Percentiles rank a stretch among this genome's conserved stretches.
Conservation (phyloP, 2,888 invertebrate genomes). For the Sinohyriopsis cumingii region DNA sequence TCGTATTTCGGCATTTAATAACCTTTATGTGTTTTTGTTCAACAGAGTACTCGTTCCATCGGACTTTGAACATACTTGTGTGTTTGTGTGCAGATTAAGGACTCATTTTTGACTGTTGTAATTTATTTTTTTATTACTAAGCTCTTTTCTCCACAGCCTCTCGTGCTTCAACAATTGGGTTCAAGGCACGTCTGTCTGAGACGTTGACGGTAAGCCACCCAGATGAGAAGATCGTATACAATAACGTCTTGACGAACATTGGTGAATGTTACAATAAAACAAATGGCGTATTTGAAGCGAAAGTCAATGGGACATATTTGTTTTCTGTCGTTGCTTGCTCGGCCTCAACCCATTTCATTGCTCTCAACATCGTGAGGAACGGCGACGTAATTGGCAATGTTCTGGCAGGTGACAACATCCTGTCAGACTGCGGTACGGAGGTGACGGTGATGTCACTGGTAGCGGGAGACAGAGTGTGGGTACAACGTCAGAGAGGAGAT, state of each 20-base stretch:
- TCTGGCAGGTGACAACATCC: conserved; percentile 6
- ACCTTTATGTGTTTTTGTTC: no score
- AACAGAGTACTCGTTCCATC: no score
- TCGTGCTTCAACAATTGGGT: conserved; percentile 2
- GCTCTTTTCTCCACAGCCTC: no score
- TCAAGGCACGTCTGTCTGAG: conserved; percentile 11
- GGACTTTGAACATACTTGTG: no score
- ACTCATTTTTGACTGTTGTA: no score
- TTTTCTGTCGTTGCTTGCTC: conserved; percentile 18
- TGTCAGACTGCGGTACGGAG: conserved; percentile 14
- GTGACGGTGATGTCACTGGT: conserved; percentile 7
- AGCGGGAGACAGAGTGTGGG: conserved; percentile 11
- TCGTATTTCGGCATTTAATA: no score
- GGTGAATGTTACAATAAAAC: conserved; percentile 7
- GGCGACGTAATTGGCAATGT: conserved; percentile 6
- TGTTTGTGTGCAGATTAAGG: no score
- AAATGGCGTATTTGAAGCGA: conserved; percentile 8
- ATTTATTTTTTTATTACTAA: no score
- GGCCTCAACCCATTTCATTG: conserved; percentile 6
- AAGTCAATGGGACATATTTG: conserved; percentile 15
- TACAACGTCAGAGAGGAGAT: conserved; percentile 9
- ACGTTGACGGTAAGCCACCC: background rate
- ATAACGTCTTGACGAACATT: conserved; percentile 14
- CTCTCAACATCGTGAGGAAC: conserved; percentile 12
- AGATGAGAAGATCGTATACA: conserved; percentile 12